These are phyloP conservation scores for Euura lappo DNA, from an alignment of 1,140 invertebrate species.

Conservation along the genomic window DNA sequence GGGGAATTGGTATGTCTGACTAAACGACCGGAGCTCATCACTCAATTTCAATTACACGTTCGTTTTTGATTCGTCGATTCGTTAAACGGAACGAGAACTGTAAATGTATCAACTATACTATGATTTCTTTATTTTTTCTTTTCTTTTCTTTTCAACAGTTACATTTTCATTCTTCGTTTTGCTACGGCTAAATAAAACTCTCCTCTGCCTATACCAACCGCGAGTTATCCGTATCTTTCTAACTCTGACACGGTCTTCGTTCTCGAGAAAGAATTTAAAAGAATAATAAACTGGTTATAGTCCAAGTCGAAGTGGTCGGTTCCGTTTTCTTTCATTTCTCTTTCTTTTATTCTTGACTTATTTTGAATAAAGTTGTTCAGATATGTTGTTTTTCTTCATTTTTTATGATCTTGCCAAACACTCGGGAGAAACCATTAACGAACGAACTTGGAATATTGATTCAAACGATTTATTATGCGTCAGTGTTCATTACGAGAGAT, in stretches of 20 bases:
- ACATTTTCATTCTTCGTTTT: no score
- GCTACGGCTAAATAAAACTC: no score
- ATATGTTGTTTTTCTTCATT: background rate
- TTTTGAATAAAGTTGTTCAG: background rate
- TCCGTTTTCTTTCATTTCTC: background rate
- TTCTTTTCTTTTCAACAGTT: no score
- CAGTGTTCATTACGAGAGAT: no score
- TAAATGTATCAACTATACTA: no score
- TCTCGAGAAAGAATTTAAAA: background rate
- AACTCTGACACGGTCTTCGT: no score
- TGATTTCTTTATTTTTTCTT: no score
- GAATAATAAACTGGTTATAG: background rate
- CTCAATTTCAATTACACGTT: background rate
- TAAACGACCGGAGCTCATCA: background rate
- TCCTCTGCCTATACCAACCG: no score
- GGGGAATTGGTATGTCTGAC: background rate
- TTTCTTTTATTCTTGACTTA: background rate
- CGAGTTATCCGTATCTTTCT: no score
- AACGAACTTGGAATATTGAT: no score
- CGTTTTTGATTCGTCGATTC: background rate
- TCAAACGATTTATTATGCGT: no score
- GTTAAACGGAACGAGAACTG: background rate
- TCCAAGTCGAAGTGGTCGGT: background rate
- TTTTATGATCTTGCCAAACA: background rate
- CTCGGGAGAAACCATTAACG: no score